Percentiles rank a stretch among this genome's conserved stretches.
phyloP scores from a whole-genome alignment of 2,888 invertebrate genomes.

The Epsilonema sp. region DNA sequence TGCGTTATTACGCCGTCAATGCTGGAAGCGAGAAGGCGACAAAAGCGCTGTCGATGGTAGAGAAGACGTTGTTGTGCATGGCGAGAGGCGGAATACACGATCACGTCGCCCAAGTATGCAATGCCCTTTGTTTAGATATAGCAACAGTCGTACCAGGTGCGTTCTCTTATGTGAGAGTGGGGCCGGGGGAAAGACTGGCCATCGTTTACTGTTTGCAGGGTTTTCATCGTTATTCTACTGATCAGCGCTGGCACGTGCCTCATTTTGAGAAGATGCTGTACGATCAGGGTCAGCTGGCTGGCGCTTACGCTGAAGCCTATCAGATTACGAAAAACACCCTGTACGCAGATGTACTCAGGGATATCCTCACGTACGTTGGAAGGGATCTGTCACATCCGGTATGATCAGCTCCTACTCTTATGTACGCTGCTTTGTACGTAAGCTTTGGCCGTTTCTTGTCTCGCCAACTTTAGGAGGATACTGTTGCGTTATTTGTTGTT shows the following conservation, averaged over 20 bases:
- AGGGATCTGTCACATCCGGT: conserved; percentile 60
- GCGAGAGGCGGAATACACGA: conserved; percentile 84
- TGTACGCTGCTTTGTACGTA: not conserved
- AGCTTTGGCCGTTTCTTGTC: not conserved
- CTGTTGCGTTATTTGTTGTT: conserved; percentile 3
- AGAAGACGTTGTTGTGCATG: conserved; percentile 53
- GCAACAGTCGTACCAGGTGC: too few relatives aligned
- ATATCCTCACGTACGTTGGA: conserved; percentile 60
- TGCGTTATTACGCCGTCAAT: conserved; percentile 44
- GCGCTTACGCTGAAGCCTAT: conserved; percentile 57
- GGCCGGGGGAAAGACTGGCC: too few relatives aligned
- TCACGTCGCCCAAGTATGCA: conserved; percentile 49
- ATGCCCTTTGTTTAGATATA: not conserved
- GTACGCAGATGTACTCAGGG: conserved; percentile 51
- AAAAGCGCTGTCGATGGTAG: conserved; percentile 49
- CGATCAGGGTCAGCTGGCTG: conserved; percentile 69
- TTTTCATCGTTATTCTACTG: conserved; percentile 64
- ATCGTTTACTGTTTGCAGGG: too few relatives aligned
- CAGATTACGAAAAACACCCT: conserved; percentile 48
- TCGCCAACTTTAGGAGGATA: not conserved
- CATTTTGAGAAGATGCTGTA: conserved; percentile 98
- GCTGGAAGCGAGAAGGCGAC: conserved; percentile 29
- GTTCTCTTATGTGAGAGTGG: too few relatives aligned
- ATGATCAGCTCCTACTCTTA: too few relatives aligned
- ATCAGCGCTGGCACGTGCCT: conserved; percentile 78